Evolutionary conservation across 2,888 invertebrate species (phyloP).

Genomic region (Dicyrtomina minuta): DNA sequence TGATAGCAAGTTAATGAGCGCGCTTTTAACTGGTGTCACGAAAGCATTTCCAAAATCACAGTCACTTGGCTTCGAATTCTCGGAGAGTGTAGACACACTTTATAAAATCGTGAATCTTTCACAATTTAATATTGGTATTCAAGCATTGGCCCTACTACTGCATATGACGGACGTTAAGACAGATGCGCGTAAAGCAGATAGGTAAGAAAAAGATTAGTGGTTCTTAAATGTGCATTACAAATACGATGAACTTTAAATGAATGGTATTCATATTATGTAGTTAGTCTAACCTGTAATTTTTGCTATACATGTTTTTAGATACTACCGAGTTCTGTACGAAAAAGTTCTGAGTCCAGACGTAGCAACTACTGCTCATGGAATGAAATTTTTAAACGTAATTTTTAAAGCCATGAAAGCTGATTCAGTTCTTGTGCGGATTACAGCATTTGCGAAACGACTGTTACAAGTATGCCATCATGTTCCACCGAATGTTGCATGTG

Average conservation of each 20-base stretch:
- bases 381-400: slow-evolving; percentile 77
- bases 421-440: slow-evolving; percentile 67
- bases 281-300: too few relatives aligned
- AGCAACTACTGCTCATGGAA: slow-evolving; percentile 67
- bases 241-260: too few relatives aligned
- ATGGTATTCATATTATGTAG: too few relatives aligned
- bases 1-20: slow-evolving; percentile 80
- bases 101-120: slow-evolving; percentile 79
- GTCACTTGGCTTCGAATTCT: slow-evolving; percentile 61
- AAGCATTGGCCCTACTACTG: slow-evolving; percentile 65
- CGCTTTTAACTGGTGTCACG: slow-evolving; percentile 78
- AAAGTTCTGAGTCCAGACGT: slow-evolving; percentile 78
- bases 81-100: slow-evolving; percentile 71
- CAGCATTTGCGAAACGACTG: slow-evolving; percentile 82
- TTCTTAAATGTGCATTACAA: too few relatives aligned
- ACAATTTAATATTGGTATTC: slow-evolving; percentile 68
- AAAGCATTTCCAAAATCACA: slow-evolving; percentile 81
- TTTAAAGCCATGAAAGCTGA: slow-evolving; percentile 84
- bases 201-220: slow-evolving; percentile 59
- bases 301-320: slow-evolving; percentile 59
- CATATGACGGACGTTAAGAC: slow-evolving; percentile 64
- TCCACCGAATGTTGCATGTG: slow-evolving; percentile 77
- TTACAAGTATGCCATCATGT: slow-evolving; percentile 72
- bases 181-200: slow-evolving; percentile 59
- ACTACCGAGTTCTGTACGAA: slow-evolving; percentile 84